Evolutionary conservation across 2,888 invertebrate genomes (phyloP).

Genomic region (Polydrusus tereticollis): DNA sequence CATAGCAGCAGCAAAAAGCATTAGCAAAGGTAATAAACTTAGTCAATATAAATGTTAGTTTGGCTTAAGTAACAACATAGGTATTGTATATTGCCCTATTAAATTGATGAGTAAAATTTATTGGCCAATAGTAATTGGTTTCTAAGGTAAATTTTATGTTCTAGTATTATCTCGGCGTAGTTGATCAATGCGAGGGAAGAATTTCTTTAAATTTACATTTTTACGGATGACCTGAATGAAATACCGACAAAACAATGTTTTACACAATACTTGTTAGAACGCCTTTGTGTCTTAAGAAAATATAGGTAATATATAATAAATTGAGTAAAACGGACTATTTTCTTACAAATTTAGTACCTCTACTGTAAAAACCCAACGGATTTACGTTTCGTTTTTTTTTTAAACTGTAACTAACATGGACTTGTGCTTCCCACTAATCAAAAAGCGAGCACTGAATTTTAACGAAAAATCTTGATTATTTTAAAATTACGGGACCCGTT

Average conservation of each 20-base stretch:
- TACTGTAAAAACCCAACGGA: too few relatives aligned
- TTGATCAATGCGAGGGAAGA: background rate
- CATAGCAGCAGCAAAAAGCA: background rate
- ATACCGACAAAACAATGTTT: too few relatives aligned
- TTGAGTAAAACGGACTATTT: too few relatives aligned
- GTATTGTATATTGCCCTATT: slow-evolving; percentile 8
- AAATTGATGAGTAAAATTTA: slow-evolving; percentile 4
- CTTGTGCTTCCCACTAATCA: background rate
- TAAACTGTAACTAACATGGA: too few relatives aligned
- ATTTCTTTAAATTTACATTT: background rate
- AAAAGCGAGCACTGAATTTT: too few relatives aligned
- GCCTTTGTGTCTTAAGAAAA: too few relatives aligned
- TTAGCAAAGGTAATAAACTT: slow-evolving; percentile 12
- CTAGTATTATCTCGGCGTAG: background rate
- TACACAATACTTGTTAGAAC: too few relatives aligned
- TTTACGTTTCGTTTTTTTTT: too few relatives aligned
- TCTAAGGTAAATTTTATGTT: background rate
- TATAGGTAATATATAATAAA: too few relatives aligned
- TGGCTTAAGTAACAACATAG: background rate
- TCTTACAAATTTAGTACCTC: too few relatives aligned
- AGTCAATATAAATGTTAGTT: background rate
- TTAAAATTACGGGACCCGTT: background rate
- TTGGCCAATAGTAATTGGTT: background rate
- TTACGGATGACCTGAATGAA: too few relatives aligned
- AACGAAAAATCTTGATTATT: background rate